These are phyloP conservation scores for Nowickia ferox DNA, from an alignment of 2,888 invertebrate species.

Conservation along the genomic window DNA sequence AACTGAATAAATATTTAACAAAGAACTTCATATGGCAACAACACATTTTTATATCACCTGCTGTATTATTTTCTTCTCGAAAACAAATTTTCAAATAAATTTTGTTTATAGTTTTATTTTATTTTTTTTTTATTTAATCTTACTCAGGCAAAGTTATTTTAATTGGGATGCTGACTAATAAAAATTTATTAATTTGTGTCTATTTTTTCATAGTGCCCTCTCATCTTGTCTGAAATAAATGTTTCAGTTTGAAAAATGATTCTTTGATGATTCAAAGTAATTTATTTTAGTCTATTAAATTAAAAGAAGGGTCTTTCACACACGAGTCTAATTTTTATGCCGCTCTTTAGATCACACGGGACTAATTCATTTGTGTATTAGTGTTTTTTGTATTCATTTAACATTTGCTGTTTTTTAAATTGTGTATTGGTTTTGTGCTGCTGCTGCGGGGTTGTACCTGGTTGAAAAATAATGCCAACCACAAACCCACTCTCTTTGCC, in stretches of 20 bases:
- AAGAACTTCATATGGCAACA: not conserved
- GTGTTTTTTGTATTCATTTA: too few relatives aligned
- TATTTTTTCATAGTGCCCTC: not conserved
- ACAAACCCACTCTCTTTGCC: too few relatives aligned
- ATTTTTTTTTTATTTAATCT: conserved; percentile 8
- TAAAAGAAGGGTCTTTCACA: too few relatives aligned
- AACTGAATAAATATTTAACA: conserved; percentile 21
- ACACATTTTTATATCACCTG: conserved; percentile 26
- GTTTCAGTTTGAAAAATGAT: conserved; percentile 57
- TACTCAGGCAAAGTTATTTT: conserved; percentile 41
- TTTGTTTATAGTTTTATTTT: not conserved
- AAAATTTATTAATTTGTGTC: conserved; percentile 42
- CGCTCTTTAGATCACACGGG: too few relatives aligned
- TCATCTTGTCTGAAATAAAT: conserved; percentile 16
- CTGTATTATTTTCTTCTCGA: conserved; percentile 1
- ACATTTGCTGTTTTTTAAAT: too few relatives aligned
- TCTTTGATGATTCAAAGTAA: conserved; percentile 67
- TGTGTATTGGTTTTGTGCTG: too few relatives aligned
- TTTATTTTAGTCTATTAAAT: not conserved
- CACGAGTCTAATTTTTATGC: too few relatives aligned
- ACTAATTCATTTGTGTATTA: too few relatives aligned
- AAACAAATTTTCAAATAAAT: conserved; percentile 8
- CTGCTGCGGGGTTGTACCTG: too few relatives aligned
- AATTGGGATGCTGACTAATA: conserved; percentile 69
- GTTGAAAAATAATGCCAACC: too few relatives aligned